phyloP scores from a whole-genome alignment of 2,797 vertebrate species.

The Microchirus variegatus region DNA sequence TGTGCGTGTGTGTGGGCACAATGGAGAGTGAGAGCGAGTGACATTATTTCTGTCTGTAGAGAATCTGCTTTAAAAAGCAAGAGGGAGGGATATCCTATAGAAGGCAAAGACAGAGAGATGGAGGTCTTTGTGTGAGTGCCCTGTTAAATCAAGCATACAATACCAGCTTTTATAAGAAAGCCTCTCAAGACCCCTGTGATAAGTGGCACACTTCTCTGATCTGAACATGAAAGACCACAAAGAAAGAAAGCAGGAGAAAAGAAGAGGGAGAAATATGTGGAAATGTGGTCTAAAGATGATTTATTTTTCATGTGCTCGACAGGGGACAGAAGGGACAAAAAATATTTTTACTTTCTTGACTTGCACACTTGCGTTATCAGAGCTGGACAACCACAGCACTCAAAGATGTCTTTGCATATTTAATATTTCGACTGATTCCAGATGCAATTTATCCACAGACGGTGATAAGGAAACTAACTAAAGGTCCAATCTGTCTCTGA shows the following conservation, averaged over 20 bases:
- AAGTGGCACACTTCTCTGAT: conserved; percentile 71
- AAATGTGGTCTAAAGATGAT: too few species aligned
- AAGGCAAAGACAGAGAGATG: conserved; percentile 41
- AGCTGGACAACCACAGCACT: too few species aligned
- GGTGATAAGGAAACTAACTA: too few species aligned
- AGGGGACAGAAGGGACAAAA: too few species aligned
- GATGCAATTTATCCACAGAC: too few species aligned
- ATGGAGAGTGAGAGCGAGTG: conserved; percentile 34
- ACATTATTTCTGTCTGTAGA: conserved; percentile 35
- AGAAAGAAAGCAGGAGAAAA: conserved; percentile 22
- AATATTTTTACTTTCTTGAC: too few species aligned
- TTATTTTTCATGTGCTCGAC: too few species aligned
- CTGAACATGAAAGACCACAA: conserved; percentile 62
- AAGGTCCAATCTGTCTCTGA: too few species aligned
- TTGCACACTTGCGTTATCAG: too few species aligned
- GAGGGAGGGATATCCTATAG: conserved; percentile 39
- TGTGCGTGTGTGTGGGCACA: conserved; percentile 8
- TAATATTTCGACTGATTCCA: too few species aligned
- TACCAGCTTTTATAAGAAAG: conserved; percentile 59
- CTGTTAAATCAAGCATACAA: conserved; percentile 73
- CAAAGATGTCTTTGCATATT: too few species aligned
- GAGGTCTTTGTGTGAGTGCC: conserved; percentile 58
- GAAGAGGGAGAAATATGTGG: conserved; percentile 2
- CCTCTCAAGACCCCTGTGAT: conserved; percentile 62
- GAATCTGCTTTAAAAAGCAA: conserved; percentile 37